phyloP scores from a whole-genome alignment of 2,113 vertebrate species.

The Passer domesticus region DNA sequence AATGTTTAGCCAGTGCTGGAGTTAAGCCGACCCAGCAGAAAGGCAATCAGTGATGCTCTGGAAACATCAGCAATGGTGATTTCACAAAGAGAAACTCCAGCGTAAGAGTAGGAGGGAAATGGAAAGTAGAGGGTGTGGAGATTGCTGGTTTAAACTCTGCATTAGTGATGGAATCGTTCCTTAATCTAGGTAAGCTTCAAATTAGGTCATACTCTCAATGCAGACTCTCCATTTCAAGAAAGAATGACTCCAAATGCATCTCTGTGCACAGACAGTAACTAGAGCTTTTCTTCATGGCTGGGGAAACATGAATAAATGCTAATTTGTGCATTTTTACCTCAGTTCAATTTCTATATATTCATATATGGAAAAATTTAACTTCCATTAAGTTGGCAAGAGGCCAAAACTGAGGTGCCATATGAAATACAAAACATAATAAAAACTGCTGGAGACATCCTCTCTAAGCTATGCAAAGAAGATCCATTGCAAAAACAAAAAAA shows the following conservation, averaged over 20 bases:
- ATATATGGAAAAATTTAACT: neutral
- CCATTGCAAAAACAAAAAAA: neutral
- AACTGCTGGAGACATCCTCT: neutral
- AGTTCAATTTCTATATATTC: neutral
- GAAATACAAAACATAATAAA: neutral
- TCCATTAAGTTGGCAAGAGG: neutral
- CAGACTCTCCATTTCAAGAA: neutral
- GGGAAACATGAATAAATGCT: neutral
- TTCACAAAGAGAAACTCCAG: neutral
- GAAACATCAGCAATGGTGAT: neutral
- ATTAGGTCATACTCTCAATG: neutral
- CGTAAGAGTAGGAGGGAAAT: neutral
- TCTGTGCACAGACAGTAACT: neutral
- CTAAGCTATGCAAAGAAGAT: neutral
- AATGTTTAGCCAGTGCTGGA: neutral
- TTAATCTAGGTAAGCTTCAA: neutral
- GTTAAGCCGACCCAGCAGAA: neutral
- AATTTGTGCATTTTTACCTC: neutral
- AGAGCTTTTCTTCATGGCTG: neutral
- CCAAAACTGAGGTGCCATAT: neutral
- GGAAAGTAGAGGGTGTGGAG: neutral
- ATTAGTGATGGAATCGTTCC: neutral
- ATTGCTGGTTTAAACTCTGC: neutral
- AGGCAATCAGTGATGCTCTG: fast-evolving
- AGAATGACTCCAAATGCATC: neutral